Conservation (phyloP, 2,888 invertebrate genomes). For the Acleris cristana region DNA sequence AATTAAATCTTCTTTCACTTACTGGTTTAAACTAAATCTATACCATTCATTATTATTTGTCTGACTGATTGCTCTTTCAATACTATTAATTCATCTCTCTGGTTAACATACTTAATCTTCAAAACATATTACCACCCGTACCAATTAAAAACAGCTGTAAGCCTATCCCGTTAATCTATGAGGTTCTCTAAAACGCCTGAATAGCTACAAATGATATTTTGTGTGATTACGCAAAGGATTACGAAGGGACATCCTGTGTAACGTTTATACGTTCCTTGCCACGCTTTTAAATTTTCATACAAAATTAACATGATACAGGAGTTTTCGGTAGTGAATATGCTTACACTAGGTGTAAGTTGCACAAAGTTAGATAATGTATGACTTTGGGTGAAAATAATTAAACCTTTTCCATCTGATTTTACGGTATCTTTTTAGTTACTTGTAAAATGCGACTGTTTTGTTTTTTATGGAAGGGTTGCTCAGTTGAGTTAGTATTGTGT, state of each 20-base stretch:
- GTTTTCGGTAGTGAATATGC: not conserved
- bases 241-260: not conserved
- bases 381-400: too few relatives aligned
- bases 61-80: too few relatives aligned
- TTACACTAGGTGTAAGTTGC: not conserved
- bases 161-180: not conserved
- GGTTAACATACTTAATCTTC: too few relatives aligned
- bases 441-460: not conserved
- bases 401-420: not conserved
- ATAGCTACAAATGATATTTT: slow-evolving; percentile 23
- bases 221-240: slow-evolving; percentile 17
- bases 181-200: slow-evolving; percentile 7
- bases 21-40: too few relatives aligned
- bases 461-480: slow-evolving; percentile 1
- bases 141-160: slow-evolving; percentile 24
- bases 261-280: too few relatives aligned
- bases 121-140: not conserved
- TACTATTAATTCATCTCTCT: too few relatives aligned
- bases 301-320: too few relatives aligned
- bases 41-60: too few relatives aligned
- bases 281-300: too few relatives aligned
- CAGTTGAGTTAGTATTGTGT: slow-evolving; percentile 11
- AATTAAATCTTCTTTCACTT: too few relatives aligned
- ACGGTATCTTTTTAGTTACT: not conserved
- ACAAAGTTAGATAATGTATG: too few relatives aligned